Conservation (phyloP, 2,888 invertebrate species). For the Nebria brevicollis region DNA sequence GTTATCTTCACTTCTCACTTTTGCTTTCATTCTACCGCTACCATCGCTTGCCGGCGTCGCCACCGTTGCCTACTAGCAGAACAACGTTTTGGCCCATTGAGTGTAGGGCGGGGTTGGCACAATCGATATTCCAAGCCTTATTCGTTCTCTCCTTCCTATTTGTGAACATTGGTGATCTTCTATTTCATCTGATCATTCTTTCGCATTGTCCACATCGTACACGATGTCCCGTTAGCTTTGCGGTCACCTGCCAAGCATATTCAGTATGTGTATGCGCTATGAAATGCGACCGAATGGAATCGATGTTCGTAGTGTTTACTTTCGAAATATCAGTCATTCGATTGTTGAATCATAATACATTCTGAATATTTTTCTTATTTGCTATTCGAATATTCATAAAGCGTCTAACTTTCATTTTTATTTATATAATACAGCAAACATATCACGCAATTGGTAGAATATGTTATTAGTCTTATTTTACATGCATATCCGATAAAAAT, state of each 20-base stretch:
- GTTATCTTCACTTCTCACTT: constrained; percentile 55
- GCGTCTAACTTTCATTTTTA: not conserved
- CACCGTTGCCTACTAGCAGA: constrained; percentile 4
- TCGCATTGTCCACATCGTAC: constrained; percentile 14
- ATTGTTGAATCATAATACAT: constrained; percentile 1
- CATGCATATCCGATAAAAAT: not conserved
- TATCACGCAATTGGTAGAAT: not conserved
- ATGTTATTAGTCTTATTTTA: not conserved
- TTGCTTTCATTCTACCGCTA: constrained; percentile 49
- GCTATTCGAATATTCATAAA: not conserved
- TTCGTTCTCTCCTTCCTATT: not conserved
- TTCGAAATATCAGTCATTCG: not conserved
- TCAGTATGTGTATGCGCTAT: not conserved
- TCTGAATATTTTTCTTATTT: not conserved
- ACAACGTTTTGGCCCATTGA: constrained; percentile 40
- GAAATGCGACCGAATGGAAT: not conserved
- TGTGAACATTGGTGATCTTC: not conserved
- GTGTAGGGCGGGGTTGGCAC: constrained; percentile 40
- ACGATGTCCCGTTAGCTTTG: constrained; percentile 17
- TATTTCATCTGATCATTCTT: not conserved
- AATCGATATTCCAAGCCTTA: constrained; percentile 28
- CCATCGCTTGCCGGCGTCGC: constrained; percentile 1
- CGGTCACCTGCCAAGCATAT: constrained; percentile 14
- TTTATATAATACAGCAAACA: not conserved
- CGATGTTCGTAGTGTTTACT: not conserved